These are phyloP conservation scores for Mythimna loreyi DNA, from an alignment of 2,888 invertebrate species.

Conservation along the genomic window DNA sequence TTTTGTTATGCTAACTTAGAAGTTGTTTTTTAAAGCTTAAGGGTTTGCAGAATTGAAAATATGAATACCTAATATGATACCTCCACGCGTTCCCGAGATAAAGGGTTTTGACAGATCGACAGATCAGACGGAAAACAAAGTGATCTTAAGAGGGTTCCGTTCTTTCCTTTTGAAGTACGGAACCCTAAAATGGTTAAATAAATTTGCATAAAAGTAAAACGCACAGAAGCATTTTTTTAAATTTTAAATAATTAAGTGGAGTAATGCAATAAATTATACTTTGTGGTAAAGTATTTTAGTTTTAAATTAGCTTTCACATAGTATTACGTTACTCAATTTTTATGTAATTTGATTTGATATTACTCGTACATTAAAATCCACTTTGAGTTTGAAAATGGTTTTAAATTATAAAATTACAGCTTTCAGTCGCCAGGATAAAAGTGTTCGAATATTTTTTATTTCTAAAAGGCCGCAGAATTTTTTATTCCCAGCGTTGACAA, in stretches of 20 bases:
- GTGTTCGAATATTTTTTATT: slow-evolving; percentile 26
- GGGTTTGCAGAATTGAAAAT: too few relatives aligned
- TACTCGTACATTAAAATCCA: slow-evolving; percentile 45
- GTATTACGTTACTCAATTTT: slow-evolving; percentile 15
- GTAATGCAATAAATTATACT: neutral
- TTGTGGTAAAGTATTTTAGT: slow-evolving; percentile 3
- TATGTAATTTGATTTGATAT: slow-evolving; percentile 36
- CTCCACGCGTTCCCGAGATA: too few relatives aligned
- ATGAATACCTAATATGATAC: too few relatives aligned
- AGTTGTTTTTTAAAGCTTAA: too few relatives aligned
- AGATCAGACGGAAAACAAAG: too few relatives aligned
- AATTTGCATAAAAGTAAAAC: neutral
- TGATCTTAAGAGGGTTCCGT: too few relatives aligned
- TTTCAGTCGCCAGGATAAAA: slow-evolving; percentile 30
- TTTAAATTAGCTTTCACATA: slow-evolving; percentile 45
- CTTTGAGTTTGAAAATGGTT: slow-evolving; percentile 41
- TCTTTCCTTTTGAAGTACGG: too few relatives aligned
- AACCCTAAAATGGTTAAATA: too few relatives aligned
- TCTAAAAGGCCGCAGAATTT: slow-evolving; percentile 69
- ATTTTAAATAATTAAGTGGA: neutral
- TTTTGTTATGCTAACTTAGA: too few relatives aligned
- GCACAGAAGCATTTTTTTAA: neutral
- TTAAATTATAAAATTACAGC: slow-evolving; percentile 30
- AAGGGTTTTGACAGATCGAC: too few relatives aligned
- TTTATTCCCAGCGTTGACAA: slow-evolving; percentile 74